These are phyloP conservation scores for Sycophila sp. DNA, from an alignment of 1,140 invertebrate species.

Conservation along the genomic window DNA sequence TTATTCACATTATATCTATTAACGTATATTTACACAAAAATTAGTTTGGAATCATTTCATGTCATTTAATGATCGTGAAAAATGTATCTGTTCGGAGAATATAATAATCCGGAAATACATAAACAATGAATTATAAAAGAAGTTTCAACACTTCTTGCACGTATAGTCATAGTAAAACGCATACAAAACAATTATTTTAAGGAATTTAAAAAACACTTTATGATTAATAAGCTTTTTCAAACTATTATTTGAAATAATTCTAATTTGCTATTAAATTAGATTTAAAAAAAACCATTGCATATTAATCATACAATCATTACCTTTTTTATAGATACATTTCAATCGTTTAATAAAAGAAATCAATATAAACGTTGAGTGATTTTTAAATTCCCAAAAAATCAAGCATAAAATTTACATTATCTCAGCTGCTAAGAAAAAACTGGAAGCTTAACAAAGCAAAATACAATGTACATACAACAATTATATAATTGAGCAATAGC, in stretches of 20 bases:
- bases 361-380: not conserved
- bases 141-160: not conserved
- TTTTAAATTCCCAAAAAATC: not conserved
- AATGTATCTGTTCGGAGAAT: too few species aligned
- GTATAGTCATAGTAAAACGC: not conserved
- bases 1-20: not conserved
- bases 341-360: too few species aligned
- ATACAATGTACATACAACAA: conserved; percentile 20
- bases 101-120: too few species aligned
- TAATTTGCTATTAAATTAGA: too few species aligned
- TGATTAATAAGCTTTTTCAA: not conserved
- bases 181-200: not conserved
- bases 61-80: not conserved
- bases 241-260: too few species aligned
- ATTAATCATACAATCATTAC: too few species aligned
- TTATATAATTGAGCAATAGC: conserved; percentile 5
- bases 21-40: conserved; percentile 7
- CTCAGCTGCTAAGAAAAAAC: not conserved
- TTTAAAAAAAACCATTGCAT: too few species aligned
- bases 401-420: not conserved
- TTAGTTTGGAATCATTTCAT: not conserved
- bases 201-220: conserved; percentile 5
- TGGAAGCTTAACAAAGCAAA: not conserved
- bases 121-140: not conserved
- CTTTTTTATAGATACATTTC: not conserved